phyloP scores from a whole-genome alignment of 1,140 invertebrate species.

The Scylla paramamosain region DNA sequence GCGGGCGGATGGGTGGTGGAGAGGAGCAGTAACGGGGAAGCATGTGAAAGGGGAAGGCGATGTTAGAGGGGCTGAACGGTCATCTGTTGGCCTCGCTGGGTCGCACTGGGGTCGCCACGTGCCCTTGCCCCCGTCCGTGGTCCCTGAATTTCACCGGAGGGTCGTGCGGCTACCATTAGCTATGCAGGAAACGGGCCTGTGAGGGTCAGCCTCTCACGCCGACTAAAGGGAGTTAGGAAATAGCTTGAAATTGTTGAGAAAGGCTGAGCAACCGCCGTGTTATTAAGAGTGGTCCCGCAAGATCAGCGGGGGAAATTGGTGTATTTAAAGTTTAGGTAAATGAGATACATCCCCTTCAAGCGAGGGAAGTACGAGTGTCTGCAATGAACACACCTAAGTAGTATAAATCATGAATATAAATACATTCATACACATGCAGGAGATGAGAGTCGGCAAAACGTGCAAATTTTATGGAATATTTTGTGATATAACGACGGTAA shows the following conservation, averaged over 20 bases:
- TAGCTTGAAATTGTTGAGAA: conserved; percentile 21
- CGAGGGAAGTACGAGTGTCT: too few relatives aligned
- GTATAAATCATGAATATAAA: not conserved
- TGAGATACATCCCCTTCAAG: not conserved
- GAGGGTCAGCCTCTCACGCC: conserved; percentile 8
- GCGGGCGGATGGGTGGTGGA: not conserved
- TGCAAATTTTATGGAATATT: conserved; percentile 24
- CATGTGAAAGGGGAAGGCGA: not conserved
- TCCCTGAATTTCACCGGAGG: conserved; percentile 11
- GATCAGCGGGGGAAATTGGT: not conserved
- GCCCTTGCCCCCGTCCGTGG: conserved; percentile 15
- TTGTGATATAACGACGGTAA: conserved; percentile 21
- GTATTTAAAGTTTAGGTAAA: not conserved
- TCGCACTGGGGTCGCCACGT: conserved; percentile 8
- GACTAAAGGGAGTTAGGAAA: not conserved
- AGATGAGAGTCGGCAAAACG: not conserved
- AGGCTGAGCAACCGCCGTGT: not conserved
- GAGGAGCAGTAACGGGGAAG: not conserved
- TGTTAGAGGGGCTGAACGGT: not conserved
- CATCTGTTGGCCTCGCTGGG: conserved; percentile 17
- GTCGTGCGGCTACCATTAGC: not conserved
- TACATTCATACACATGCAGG: not conserved
- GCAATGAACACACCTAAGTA: not conserved
- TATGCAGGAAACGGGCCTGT: conserved; percentile 10
- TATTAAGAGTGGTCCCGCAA: not conserved